These are phyloP conservation scores for Pandemis heparana DNA, from an alignment of 2,888 invertebrate genomes.

Conservation along the genomic window DNA sequence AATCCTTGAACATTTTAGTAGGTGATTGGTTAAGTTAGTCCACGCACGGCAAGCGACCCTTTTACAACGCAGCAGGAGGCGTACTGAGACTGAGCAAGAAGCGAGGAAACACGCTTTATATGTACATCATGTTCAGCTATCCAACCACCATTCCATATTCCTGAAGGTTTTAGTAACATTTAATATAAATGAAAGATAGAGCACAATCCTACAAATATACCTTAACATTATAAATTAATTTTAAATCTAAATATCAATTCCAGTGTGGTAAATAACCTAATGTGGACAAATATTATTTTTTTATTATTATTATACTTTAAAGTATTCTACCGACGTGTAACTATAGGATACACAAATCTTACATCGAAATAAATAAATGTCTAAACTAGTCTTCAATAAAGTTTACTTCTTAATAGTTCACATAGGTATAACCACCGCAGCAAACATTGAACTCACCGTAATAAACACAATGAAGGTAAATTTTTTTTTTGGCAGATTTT, in stretches of 20 bases:
- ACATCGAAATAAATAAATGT: constrained; percentile 5
- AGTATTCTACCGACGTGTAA: constrained; percentile 19
- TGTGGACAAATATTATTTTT: constrained; percentile 55
- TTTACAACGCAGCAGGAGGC: neutral
- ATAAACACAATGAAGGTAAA: too few species aligned
- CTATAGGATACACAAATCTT: constrained; percentile 3
- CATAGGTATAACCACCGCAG: neutral
- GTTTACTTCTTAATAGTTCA: neutral
- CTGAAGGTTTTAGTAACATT: neutral
- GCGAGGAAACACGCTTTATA: neutral
- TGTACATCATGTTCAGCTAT: neutral
- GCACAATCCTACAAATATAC: constrained; percentile 31
- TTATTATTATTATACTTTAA: constrained; percentile 39
- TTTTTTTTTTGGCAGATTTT: too few species aligned
- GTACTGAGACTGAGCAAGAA: neutral
- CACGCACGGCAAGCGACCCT: neutral
- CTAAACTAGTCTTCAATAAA: neutral
- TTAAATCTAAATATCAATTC: constrained; percentile 58
- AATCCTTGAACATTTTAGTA: neutral
- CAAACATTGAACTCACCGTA: too few species aligned
- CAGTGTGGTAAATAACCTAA: constrained; percentile 60
- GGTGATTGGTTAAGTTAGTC: neutral
- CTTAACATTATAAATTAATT: constrained; percentile 50
- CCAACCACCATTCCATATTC: neutral
- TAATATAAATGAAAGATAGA: neutral